phyloP scores from a whole-genome alignment of 2,797 vertebrate species.

The Australoheros facetus region DNA sequence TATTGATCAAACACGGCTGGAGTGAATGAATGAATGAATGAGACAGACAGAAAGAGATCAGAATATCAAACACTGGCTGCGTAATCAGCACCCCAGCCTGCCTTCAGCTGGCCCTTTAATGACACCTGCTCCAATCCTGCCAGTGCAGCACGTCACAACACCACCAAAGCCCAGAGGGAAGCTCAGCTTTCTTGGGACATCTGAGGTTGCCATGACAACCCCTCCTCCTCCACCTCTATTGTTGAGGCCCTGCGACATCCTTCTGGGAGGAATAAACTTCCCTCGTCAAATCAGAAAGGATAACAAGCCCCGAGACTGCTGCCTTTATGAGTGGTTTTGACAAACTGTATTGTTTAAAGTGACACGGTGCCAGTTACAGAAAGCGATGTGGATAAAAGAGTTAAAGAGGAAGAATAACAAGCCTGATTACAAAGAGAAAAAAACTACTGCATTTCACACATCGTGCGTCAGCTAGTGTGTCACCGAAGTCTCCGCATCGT shows the following conservation, averaged over 20 bases:
- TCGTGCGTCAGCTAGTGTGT: background rate
- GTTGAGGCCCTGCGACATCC: conserved; percentile 34
- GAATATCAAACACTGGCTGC: conserved; percentile 52
- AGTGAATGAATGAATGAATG: conserved; percentile 4
- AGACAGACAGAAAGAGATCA: background rate
- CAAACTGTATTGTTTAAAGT: conserved; percentile 21
- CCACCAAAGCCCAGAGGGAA: conserved; percentile 59
- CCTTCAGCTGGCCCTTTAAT: conserved; percentile 55
- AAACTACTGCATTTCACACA: background rate
- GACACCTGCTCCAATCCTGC: conserved; percentile 60
- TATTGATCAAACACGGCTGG: conserved; percentile 33
- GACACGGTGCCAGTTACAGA: conserved; percentile 4
- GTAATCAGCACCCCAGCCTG: conserved; percentile 73
- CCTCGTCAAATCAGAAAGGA: conserved; percentile 41
- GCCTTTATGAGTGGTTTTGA: conserved; percentile 24
- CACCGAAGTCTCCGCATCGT: background rate
- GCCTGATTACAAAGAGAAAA: background rate
- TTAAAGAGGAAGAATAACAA: conserved; percentile 12
- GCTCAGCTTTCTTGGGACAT: conserved; percentile 59
- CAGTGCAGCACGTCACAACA: conserved; percentile 43
- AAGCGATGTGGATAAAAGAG: background rate
- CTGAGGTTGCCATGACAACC: conserved; percentile 73
- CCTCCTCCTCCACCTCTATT: conserved; percentile 48
- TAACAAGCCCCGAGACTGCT: conserved; percentile 27
- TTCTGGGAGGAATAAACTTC: conserved; percentile 54